phyloP scores from a whole-genome alignment of 2,888 invertebrate genomes.

The Drosophila peninsularis region DNA sequence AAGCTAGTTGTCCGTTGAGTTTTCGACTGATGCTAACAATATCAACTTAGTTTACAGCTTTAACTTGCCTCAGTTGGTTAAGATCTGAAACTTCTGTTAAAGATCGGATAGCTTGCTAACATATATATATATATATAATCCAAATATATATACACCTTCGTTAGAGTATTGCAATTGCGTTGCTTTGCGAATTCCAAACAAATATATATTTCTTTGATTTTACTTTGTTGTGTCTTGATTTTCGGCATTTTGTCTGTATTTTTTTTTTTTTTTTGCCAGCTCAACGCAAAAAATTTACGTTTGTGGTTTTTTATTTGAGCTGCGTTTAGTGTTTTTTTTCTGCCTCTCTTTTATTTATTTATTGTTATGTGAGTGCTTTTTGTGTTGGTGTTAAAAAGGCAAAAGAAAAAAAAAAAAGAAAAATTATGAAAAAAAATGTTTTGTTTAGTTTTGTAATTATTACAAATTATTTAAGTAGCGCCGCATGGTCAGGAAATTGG shows the following conservation, averaged over 20 bases:
- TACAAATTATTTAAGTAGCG: constrained; percentile 42
- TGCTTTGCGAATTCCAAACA: neutral
- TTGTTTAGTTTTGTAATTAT: constrained; percentile 57
- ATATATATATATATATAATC: neutral
- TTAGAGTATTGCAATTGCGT: constrained; percentile 8
- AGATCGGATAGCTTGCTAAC: neutral
- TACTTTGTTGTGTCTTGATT: constrained; percentile 19
- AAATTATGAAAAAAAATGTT: constrained; percentile 36
- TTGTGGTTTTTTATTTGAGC: constrained; percentile 31
- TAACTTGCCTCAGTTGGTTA: neutral
- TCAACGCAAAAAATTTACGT: constrained; percentile 22
- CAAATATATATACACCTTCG: neutral
- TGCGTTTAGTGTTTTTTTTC: constrained; percentile 17
- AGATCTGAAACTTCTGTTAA: no score
- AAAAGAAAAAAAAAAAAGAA: neutral
- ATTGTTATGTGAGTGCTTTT: constrained; percentile 18
- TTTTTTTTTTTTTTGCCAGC: constrained; percentile 36
- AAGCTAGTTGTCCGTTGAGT: no score
- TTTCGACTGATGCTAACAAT: no score
- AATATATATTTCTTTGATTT: constrained; percentile 1
- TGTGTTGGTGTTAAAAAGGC: constrained; percentile 25
- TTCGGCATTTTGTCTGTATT: neutral
- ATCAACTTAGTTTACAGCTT: no score
- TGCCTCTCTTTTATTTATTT: constrained; percentile 4
- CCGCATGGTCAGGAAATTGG: constrained; percentile 38